Base-by-base conservation (phyloP, 2,113 vertebrate genomes). In the Macrotus californicus region DNA sequence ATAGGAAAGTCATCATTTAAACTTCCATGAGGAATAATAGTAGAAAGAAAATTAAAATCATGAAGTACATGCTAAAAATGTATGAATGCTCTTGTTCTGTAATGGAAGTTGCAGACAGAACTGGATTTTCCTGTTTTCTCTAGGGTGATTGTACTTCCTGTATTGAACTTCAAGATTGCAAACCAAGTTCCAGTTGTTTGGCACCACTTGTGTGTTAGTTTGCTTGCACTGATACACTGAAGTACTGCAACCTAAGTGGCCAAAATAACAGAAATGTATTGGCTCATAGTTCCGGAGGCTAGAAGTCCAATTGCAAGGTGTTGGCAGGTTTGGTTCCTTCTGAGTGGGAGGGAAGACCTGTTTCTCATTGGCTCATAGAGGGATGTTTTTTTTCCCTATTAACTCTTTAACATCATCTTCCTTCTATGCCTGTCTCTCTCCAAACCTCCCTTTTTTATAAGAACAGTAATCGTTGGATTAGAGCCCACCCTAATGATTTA, bases 81-180 rank as follows among this genome's bases (percentile, higher is more conserved):
- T 50, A 54, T 34, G 14, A 77, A 81, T 50, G 18, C 11, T 8
- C 7, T 75, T 34, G 18, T 66, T 93, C n/a, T 66, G 12, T 76
- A 46, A 43, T 4, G 14, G 21, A 52, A 89, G 6, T 87, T 93
- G 66, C 92, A 59, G 64, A 69, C 24, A 66, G n/a, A 80, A 87
- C 34, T 85, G 50, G 39, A 79, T 88, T 81, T 90, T 93, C 67
- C 61, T 52, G 24, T 91, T 90, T 94, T 90, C 39, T 87, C n/a
- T 70, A 34, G 6, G 76, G 6, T 56, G 31, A 61, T 24, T 43
- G 10, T 2, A 46, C 56, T 70, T 95, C 64, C 85, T 72, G 22
- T 73, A 64, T 6, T 59, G 36, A 59, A 77, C 59, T 76, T 93
- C 19, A 83, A 29, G 76, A 90, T 87, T 96, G 92, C 81, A 48